Conservation (phyloP, 2,797 vertebrate genomes). For the Micropoecilia bifurca region DNA sequence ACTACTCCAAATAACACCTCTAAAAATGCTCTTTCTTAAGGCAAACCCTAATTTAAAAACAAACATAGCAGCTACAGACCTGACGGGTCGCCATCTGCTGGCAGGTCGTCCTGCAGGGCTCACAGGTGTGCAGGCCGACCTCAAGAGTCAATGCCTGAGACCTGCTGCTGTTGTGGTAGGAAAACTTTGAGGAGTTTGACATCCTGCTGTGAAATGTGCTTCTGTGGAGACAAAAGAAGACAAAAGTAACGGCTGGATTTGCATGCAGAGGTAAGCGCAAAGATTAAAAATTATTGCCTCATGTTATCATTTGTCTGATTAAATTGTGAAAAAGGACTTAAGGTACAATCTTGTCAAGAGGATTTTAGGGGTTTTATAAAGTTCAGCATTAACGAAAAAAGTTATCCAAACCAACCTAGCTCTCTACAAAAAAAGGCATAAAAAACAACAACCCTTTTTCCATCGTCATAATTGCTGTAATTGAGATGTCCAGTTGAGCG, state of each 20-base stretch:
- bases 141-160: conserved; percentile 41
- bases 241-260: no score
- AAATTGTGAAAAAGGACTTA: not conserved
- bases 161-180: conserved; percentile 41
- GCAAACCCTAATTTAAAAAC: not conserved
- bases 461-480: no score
- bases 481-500: no score
- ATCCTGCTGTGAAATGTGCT: conserved; percentile 42
- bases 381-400: not conserved
- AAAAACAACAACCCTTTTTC: not conserved
- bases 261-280: not conserved
- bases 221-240: conserved; percentile 38
- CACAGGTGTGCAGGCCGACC: conserved; percentile 42
- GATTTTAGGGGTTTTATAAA: not conserved
- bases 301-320: not conserved
- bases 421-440: not conserved
- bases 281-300: not conserved
- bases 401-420: not conserved
- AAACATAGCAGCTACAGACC: conserved; percentile 40
- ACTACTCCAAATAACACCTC: not conserved
- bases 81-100: conserved; percentile 71
- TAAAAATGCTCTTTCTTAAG: not conserved
- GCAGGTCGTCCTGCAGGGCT: conserved; percentile 49
- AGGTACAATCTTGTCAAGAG: not conserved
- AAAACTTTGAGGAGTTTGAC: conserved; percentile 49